These are phyloP conservation scores for Leptoteleia sp. DNA, from an alignment of 1,140 invertebrate genomes.

Conservation along the genomic window DNA sequence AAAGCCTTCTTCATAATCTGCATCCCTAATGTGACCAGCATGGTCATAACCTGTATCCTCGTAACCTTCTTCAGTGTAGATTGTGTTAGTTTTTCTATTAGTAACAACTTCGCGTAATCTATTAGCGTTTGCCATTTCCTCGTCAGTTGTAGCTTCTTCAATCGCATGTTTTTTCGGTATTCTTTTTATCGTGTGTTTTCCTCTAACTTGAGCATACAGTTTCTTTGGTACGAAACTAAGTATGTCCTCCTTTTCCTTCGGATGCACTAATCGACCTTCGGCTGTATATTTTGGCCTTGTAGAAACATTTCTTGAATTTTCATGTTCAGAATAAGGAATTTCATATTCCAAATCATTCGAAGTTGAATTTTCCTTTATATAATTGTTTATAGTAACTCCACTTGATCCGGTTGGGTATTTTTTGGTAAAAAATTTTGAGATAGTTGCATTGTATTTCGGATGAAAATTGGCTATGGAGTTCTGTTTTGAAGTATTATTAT, in stretches of 20 bases:
- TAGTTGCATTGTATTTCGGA: constrained; percentile 18
- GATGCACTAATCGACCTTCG: constrained; percentile 80
- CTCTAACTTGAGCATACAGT: constrained; percentile 86
- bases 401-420: not conserved
- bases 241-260: constrained; percentile 72
- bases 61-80: constrained; percentile 90
- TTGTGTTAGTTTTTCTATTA: constrained; percentile 86
- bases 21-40: constrained; percentile 86
- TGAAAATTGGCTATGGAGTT: not conserved
- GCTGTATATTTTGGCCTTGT: constrained; percentile 81
- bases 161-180: constrained; percentile 83
- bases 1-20: constrained; percentile 80
- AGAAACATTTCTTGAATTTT: constrained; percentile 76
- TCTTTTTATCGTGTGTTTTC: constrained; percentile 83
- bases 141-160: constrained; percentile 82
- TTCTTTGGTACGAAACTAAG: constrained; percentile 85
- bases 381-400: not conserved
- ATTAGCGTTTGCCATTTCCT: constrained; percentile 84
- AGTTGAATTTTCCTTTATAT: constrained; percentile 35
- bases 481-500: not conserved
- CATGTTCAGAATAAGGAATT: constrained; percentile 78
- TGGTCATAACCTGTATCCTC: constrained; percentile 90
- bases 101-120: constrained; percentile 85
- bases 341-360: constrained; percentile 63
- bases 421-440: constrained; percentile 16